Conservation (phyloP, 2,113 vertebrate species). For the Chaetodon auriga region DNA sequence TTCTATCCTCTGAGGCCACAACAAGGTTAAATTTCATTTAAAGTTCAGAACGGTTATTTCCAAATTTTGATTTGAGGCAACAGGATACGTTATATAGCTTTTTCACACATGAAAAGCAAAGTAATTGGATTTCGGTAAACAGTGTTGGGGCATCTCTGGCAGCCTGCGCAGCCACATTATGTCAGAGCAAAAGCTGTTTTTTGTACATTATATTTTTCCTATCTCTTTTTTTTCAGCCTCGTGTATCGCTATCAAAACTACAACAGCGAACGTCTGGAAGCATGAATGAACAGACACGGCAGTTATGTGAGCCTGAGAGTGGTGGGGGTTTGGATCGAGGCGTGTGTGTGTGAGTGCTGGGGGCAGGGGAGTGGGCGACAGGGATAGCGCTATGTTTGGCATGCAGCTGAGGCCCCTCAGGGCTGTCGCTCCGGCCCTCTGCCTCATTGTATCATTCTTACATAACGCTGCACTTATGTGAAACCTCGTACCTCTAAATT, state of each 20-base stretch:
- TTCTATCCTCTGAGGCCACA: neutral
- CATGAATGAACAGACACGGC: conserved; percentile 16
- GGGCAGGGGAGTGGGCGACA: conserved; percentile 34
- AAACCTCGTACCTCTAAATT: conserved; percentile 20
- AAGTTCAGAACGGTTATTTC: conserved; percentile 19
- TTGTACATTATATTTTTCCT: neutral
- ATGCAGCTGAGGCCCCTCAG: conserved; percentile 66
- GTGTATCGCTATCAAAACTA: conserved; percentile 8
- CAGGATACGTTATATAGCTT: neutral
- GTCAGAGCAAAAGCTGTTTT: conserved; percentile 14
- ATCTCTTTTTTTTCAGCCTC: conserved; percentile 3
- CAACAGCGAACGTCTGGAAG: conserved; percentile 3
- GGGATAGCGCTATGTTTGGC: conserved; percentile 72
- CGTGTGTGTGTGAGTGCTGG: conserved; percentile 19
- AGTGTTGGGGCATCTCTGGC: neutral
- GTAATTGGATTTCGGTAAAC: conserved; percentile 34
- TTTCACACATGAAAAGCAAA: neutral
- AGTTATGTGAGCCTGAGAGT: conserved; percentile 13
- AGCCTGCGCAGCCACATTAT: conserved; percentile 3
- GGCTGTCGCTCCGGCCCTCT: conserved; percentile 28
- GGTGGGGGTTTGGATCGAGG: conserved; percentile 15
- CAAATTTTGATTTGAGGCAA: conserved; percentile 1
- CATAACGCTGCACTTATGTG: conserved; percentile 35
- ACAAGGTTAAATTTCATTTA: conserved; percentile 18
- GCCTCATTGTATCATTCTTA: conserved; percentile 45